These are phyloP conservation scores for Gopherus flavomarginatus DNA, from an alignment of 2,113 vertebrate species.

Conservation along the genomic window DNA sequence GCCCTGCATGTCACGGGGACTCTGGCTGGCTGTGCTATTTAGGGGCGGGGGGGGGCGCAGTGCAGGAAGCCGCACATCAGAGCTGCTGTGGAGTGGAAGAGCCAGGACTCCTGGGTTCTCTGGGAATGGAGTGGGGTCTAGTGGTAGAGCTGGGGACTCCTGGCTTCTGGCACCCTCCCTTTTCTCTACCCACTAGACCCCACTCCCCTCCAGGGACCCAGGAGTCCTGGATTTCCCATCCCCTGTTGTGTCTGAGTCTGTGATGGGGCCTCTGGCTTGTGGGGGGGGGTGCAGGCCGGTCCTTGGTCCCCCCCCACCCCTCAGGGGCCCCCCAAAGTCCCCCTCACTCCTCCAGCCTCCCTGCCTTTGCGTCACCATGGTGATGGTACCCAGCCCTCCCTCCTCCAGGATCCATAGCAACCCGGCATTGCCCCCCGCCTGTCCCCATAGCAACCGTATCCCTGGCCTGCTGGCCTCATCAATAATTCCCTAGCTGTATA, in stretches of 20 bases:
- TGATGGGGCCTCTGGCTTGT: background rate
- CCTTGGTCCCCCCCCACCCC: background rate
- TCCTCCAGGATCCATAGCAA: constrained; percentile 70
- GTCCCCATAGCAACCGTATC: constrained; percentile 77
- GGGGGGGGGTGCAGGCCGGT: background rate
- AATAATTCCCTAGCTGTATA: constrained; percentile 11
- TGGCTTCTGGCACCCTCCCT: background rate
- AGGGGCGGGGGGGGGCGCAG: background rate
- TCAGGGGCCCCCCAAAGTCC: background rate
- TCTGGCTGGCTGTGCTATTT: constrained; percentile 2
- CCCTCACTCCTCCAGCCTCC: background rate
- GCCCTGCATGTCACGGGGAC: background rate
- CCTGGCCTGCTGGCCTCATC: constrained; percentile 45
- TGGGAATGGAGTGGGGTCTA: too few species aligned
- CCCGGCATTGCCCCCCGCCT: constrained; percentile 43
- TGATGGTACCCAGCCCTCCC: constrained; percentile 58
- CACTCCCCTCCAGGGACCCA: background rate
- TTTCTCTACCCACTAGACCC: too few species aligned
- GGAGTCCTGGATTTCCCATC: background rate
- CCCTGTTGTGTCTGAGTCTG: background rate
- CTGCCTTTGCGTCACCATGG: constrained; percentile 55
- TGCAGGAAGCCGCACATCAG: background rate
- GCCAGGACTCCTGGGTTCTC: background rate
- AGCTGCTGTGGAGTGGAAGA: background rate
- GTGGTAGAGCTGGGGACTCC: too few species aligned